Conservation (phyloP, 2,797 vertebrate species). For the Mareca penelope region DNA sequence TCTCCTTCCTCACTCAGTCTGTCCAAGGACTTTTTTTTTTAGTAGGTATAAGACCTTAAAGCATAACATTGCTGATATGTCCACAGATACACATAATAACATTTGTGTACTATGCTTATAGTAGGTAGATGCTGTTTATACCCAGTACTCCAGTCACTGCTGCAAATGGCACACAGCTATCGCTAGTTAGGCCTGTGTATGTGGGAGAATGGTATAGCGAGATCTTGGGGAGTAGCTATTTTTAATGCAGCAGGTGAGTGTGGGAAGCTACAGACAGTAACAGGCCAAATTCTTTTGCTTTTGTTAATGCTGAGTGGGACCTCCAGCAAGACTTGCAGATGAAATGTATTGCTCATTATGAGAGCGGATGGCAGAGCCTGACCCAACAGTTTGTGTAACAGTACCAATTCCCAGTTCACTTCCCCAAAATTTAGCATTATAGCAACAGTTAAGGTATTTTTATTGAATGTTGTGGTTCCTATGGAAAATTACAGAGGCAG, state of each 20-base stretch:
- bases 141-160: not conserved
- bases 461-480: not conserved
- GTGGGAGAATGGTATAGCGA: slow-evolving; percentile 50
- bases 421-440: not conserved
- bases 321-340: not conserved
- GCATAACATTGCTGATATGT: not conserved
- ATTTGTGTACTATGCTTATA: accelerated
- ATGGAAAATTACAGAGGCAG: not conserved
- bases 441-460: not conserved
- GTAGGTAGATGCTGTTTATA: not conserved
- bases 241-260: slow-evolving; percentile 61
- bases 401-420: not conserved
- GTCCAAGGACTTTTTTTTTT: not conserved
- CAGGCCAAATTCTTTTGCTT: slow-evolving; percentile 54
- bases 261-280: slow-evolving; percentile 53
- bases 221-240: slow-evolving; percentile 54
- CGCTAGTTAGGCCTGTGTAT: not conserved
- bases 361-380: not conserved
- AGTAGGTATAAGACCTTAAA: not conserved
- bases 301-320: slow-evolving; percentile 62
- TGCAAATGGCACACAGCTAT: slow-evolving; percentile 11
- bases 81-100: not conserved
- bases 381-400: not conserved
- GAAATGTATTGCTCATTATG: slow-evolving; percentile 22
- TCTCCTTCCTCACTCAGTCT: not conserved